Evolutionary conservation across 1,140 invertebrate genomes (phyloP).

Genomic region (Gerris buenoi): DNA sequence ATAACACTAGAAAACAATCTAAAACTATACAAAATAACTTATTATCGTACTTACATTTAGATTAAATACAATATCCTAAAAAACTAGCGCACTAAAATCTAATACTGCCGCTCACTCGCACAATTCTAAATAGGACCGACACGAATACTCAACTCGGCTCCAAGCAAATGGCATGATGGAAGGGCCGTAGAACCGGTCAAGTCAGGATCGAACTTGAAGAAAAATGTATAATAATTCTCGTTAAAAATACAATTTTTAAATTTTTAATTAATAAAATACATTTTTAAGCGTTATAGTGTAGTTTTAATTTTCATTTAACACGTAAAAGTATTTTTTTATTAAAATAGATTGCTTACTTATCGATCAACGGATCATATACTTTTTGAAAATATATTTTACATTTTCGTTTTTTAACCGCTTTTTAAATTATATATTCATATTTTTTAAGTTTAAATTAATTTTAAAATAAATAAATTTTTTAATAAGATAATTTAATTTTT

Average conservation of each 20-base stretch:
- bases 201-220: background rate
- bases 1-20: background rate
- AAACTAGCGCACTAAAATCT: conserved; percentile 15
- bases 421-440: too few species aligned
- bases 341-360: background rate
- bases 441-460: too few species aligned
- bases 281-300: background rate
- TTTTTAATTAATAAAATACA: background rate
- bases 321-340: background rate
- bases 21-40: conserved; percentile 2
- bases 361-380: too few species aligned
- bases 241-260: background rate
- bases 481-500: too few species aligned
- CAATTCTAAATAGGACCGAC: conserved; percentile 7
- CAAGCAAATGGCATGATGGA: conserved; percentile 10
- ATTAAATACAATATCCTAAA: conserved; percentile 8
- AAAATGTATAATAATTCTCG: background rate
- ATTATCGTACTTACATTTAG: conserved; percentile 12
- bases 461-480: too few species aligned
- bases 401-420: too few species aligned
- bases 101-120: conserved; percentile 14
- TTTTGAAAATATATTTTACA: too few species aligned
- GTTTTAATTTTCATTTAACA: background rate
- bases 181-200: background rate
- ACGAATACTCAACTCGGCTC: conserved; percentile 11